Percentiles rank a stretch among this genome's conserved stretches.
Evolutionary conservation across 2,113 vertebrate species (phyloP).

Genomic region (Chroicocephalus ridibundus): DNA sequence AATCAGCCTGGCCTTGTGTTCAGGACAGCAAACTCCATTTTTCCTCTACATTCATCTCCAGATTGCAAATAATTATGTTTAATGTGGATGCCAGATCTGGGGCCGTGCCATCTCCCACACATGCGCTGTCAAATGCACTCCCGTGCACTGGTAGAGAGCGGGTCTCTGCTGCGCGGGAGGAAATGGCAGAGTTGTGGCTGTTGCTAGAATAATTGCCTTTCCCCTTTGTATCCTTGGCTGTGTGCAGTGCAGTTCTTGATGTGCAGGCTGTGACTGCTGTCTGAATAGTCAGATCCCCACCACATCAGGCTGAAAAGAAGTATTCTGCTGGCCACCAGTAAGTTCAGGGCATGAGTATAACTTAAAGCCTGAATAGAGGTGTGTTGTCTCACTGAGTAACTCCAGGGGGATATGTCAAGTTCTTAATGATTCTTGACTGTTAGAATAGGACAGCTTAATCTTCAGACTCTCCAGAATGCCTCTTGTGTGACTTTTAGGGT

Average conservation of each 20-base stretch:
- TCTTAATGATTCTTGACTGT: not conserved
- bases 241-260: fast-evolving
- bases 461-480: not conserved
- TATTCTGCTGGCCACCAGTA: not conserved
- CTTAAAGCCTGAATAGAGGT: not conserved
- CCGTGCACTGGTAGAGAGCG: fast-evolving
- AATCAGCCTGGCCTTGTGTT: not conserved
- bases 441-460: not conserved
- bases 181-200: not conserved
- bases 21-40: not conserved
- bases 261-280: not conserved
- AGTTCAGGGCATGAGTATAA: not conserved
- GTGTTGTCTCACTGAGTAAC: not conserved
- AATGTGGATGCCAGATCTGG: not conserved
- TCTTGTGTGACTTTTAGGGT: not conserved
- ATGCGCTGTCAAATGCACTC: not conserved
- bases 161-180: not conserved
- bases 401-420: not conserved
- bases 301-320: not conserved
- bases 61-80: not conserved
- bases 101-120: not conserved
- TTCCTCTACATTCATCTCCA: not conserved
- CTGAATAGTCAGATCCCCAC: not conserved
- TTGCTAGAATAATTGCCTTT: not conserved
- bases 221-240: not conserved